These are phyloP conservation scores for Hypselothyrea guttata DNA, from an alignment of 2,888 invertebrate species.

Conservation along the genomic window DNA sequence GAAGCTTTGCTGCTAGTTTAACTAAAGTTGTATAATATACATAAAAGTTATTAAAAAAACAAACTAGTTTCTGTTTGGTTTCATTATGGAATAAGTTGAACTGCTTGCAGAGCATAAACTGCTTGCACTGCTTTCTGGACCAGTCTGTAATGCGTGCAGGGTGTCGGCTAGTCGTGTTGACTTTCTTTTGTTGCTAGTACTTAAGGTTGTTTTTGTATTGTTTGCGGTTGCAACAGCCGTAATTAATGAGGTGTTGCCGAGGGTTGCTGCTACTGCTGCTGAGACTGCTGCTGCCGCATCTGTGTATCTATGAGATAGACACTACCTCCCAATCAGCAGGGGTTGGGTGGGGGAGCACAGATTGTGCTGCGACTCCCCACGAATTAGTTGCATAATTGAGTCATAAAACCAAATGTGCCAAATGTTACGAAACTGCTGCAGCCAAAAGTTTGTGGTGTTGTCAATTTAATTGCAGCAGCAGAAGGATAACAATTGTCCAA, in stretches of 20 bases:
- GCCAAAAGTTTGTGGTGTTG: conserved; percentile 24
- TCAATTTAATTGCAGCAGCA: conserved; percentile 20
- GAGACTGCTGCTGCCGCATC: neutral
- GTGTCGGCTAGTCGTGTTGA: too few relatives aligned
- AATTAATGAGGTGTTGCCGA: conserved; percentile 56
- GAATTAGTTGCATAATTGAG: conserved; percentile 81
- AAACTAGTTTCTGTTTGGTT: too few relatives aligned
- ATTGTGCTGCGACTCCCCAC: conserved; percentile 70
- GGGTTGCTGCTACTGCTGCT: conserved; percentile 27
- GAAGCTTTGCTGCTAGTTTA: too few relatives aligned
- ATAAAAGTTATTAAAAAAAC: too few relatives aligned
- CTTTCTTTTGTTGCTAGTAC: too few relatives aligned
- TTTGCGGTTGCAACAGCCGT: conserved; percentile 33
- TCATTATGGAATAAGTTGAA: too few relatives aligned
- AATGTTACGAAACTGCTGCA: conserved; percentile 66
- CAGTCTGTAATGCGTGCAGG: too few relatives aligned
- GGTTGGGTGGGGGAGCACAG: conserved; percentile 48
- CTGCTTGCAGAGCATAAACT: too few relatives aligned
- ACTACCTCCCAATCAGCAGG: conserved; percentile 1
- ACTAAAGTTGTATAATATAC: too few relatives aligned
- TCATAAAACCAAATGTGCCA: conserved; percentile 82
- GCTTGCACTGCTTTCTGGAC: too few relatives aligned
- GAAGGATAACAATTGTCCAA: conserved; percentile 67
- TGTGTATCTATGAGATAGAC: conserved; percentile 34
- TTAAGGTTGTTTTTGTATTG: neutral